Conservation (phyloP, 2,113 vertebrate species). For the Laterallus jamaicensis region DNA sequence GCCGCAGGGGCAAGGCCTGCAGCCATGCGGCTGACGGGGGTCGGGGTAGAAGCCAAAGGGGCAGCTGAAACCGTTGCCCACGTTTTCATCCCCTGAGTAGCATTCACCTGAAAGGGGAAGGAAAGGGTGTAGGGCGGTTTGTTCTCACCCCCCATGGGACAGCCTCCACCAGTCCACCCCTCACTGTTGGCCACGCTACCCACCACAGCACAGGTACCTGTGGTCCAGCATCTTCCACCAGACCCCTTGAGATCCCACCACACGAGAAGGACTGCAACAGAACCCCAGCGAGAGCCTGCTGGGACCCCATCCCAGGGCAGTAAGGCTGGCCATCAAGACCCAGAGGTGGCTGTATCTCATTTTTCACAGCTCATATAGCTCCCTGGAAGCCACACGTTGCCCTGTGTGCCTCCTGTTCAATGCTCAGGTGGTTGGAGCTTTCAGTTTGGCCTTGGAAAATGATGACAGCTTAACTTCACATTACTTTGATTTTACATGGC, state of each 20-base stretch:
- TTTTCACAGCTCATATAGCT: not conserved
- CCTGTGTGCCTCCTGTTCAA: not conserved
- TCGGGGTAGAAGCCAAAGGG: slow-evolving; percentile 81
- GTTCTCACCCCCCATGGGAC: accelerated
- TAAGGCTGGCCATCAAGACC: not conserved
- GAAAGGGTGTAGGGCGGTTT: not conserved
- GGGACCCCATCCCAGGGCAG: too few species aligned
- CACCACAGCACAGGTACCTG: not conserved
- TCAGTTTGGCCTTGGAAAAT: not conserved
- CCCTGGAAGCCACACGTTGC: accelerated
- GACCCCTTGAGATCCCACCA: not conserved
- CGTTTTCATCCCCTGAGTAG: slow-evolving; percentile 81
- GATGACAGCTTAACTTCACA: not conserved
- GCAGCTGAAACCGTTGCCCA: slow-evolving; percentile 65
- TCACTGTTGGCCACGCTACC: not conserved
- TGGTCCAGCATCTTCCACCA: not conserved
- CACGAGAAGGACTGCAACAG: too few species aligned
- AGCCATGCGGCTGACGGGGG: slow-evolving; percentile 52
- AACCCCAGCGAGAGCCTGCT: accelerated
- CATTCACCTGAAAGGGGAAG: slow-evolving; percentile 80
- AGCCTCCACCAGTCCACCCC: not conserved
- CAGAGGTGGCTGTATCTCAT: not conserved
- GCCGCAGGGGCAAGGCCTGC: slow-evolving; percentile 82
- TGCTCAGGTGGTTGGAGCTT: not conserved
- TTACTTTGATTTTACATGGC: not conserved